These are phyloP conservation scores for Schmidtea mediterranea DNA, from an alignment of 1,140 invertebrate species.

Conservation along the genomic window DNA sequence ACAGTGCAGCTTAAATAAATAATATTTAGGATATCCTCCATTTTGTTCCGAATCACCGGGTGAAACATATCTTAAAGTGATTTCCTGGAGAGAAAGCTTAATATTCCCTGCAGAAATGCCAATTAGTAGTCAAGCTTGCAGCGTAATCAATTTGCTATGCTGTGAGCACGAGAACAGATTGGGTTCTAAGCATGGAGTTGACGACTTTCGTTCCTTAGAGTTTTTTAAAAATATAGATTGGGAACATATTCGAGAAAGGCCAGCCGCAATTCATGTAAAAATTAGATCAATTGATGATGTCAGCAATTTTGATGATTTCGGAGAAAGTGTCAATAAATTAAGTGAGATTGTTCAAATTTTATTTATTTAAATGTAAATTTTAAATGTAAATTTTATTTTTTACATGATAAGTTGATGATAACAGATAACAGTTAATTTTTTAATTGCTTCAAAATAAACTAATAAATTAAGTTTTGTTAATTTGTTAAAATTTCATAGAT, in stretches of 20 bases:
- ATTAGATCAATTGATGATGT: slow-evolving; percentile 61
- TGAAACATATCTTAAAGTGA: slow-evolving; percentile 97
- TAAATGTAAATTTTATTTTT: too few relatives aligned
- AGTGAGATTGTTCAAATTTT: too few relatives aligned
- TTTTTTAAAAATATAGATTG: slow-evolving; percentile 75
- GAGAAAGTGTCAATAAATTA: too few relatives aligned
- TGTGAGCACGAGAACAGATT: slow-evolving; percentile 1
- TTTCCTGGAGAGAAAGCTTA: slow-evolving; percentile 92
- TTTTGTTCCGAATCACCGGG: slow-evolving; percentile 97
- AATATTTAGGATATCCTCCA: slow-evolving; percentile 70
- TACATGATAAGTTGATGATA: too few relatives aligned
- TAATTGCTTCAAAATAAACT: too few relatives aligned
- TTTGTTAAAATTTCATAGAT: too few relatives aligned
- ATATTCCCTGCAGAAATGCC: slow-evolving; percentile 93
- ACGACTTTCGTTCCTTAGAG: slow-evolving; percentile 30
- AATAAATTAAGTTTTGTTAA: too few relatives aligned
- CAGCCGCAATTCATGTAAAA: slow-evolving; percentile 80
- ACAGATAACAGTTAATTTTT: too few relatives aligned
- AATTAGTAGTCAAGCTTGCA: slow-evolving; percentile 52
- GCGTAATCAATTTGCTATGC: slow-evolving; percentile 27
- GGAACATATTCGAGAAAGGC: slow-evolving; percentile 71
- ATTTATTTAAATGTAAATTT: too few relatives aligned
- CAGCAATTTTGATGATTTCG: slow-evolving; percentile 32
- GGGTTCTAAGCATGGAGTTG: slow-evolving; percentile 50
- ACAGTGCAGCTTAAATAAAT: too few relatives aligned